These are phyloP conservation scores for Cyphomyrmex costatus DNA, from an alignment of 1,140 invertebrate genomes.

Conservation along the genomic window DNA sequence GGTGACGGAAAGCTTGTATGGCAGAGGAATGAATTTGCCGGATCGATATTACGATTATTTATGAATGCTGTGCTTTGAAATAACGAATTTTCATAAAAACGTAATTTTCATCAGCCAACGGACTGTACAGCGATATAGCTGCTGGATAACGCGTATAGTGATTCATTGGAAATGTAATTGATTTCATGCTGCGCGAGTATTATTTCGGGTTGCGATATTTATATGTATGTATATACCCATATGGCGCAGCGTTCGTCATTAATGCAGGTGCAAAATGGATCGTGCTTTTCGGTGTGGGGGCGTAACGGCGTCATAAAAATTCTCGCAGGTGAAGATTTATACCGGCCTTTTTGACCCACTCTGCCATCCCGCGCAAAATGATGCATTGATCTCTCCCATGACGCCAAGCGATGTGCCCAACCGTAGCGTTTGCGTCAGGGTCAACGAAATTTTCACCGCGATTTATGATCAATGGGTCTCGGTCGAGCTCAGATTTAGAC, in stretches of 20 bases:
- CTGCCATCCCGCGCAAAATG: constrained; percentile 33
- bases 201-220: constrained; percentile 22
- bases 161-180: constrained; percentile 44
- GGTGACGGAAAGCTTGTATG: not conserved
- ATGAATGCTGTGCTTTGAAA: not conserved
- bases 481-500: not conserved
- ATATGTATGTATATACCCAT: not conserved
- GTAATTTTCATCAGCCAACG: constrained; percentile 8
- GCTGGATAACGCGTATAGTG: not conserved
- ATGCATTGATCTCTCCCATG: constrained; percentile 56
- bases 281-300: constrained; percentile 19
- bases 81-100: not conserved
- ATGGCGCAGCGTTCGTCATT: constrained; percentile 11
- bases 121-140: not conserved
- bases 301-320: constrained; percentile 59
- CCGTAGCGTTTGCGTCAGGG: constrained; percentile 48
- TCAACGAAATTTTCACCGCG: constrained; percentile 61
- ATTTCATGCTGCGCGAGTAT: constrained; percentile 36
- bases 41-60: not conserved
- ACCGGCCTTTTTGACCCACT: constrained; percentile 14
- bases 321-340: constrained; percentile 54
- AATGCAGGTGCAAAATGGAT: constrained; percentile 55
- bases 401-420: constrained; percentile 32
- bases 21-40: not conserved
- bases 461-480: constrained; percentile 52